phyloP scores from a whole-genome alignment of 2,888 invertebrate genomes.

The Tiphia femorata region DNA sequence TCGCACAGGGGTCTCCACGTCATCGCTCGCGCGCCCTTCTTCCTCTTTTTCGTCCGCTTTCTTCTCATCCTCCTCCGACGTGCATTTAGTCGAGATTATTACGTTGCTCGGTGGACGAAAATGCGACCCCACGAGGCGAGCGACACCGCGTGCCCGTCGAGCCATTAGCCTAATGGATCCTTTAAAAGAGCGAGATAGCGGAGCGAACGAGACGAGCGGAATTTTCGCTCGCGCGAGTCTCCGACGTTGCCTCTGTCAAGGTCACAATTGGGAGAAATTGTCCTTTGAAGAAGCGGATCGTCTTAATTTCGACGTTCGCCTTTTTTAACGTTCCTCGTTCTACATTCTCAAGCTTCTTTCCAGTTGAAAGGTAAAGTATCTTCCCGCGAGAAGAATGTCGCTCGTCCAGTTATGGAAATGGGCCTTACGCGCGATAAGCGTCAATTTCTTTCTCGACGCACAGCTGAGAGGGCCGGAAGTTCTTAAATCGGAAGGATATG shows the following conservation, averaged over 20 bases:
- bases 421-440: too few species aligned
- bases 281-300: background rate
- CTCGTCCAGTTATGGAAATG: too few species aligned
- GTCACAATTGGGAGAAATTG: too few species aligned
- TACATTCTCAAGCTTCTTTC: too few species aligned
- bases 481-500: too few species aligned
- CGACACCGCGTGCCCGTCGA: background rate
- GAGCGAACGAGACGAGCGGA: constrained; percentile 1
- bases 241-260: background rate
- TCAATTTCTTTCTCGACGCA: too few species aligned
- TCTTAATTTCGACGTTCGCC: background rate
- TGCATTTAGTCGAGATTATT: constrained; percentile 4
- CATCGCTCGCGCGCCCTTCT: background rate
- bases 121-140: background rate
- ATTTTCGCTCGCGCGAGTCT: background rate
- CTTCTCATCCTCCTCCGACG: background rate
- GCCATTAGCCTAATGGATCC: constrained; percentile 18
- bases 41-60: background rate
- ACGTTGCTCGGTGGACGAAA: constrained; percentile 2
- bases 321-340: too few species aligned
- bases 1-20: background rate
- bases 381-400: too few species aligned
- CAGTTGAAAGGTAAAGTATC: too few species aligned
- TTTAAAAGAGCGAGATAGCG: constrained; percentile 5
- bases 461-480: too few species aligned